Evolutionary conservation across 2,888 invertebrate species (phyloP), one percentile per base, ranked within the genome.

Genomic region (Nymphalis c-album): DNA sequence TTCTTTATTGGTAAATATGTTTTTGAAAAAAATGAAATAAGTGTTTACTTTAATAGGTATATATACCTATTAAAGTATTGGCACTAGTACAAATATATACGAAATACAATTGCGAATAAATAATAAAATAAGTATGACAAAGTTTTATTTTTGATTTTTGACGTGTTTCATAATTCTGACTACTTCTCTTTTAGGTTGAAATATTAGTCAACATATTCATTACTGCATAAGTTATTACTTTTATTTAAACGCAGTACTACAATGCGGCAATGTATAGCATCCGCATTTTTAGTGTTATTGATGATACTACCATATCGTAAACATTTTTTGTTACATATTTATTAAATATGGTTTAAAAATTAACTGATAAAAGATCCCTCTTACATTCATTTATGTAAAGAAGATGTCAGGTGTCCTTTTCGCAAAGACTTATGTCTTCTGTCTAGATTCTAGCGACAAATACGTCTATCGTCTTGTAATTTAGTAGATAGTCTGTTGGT

Each of bases 221-320:
- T 64, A 63, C 69, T 58, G 57, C 20, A 22, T 8, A 51, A 18
- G 13, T 18, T 2, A 0, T 7, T 18, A 7, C 8, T 51, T 13
- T 18, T 2, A 13, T 18, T 18, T 40, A 18, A 40, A 20, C 18
- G 18, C 35, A 10, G 18, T 40, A 48, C 1, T 18, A 26, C 5
- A 40, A 57, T 7, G 57, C 35, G 18, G 67, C 67, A 16, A 46
- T 67, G 63, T 58, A 57, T 18, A 3, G 4, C 31, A 40, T 18
- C 35, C 57, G 4, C 40, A n/a, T 10, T 7, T 8, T 40, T 57
- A 13, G 18, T 40, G 10, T 5, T 18, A 18, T 40, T 18, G 18
- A 18, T 10, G 10, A 57, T 6, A n/a, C 18, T 35, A 35, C 18
- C 4, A 26, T 18, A 40, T 18, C 6, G 18, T 40, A 18, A 57